Conservation (phyloP, 2,797 vertebrate species). For the Pseudotriccus pelzelni region DNA sequence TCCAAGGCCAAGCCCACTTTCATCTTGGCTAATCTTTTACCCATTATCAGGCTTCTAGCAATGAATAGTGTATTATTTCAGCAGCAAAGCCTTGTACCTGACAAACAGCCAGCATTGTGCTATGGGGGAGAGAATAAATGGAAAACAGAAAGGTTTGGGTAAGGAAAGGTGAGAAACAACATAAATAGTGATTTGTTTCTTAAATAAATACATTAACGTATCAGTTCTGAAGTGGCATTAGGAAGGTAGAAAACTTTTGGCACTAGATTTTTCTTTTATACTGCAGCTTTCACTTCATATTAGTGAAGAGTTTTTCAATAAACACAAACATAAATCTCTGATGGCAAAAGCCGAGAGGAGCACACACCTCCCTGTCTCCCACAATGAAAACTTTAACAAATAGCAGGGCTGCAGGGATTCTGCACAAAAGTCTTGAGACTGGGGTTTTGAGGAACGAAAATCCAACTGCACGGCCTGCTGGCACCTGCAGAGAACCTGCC, state of each 20-base stretch:
- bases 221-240: not conserved
- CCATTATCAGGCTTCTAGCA: not conserved
- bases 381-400: not conserved
- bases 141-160: not conserved
- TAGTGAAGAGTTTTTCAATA: not conserved
- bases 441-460: not conserved
- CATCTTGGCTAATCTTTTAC: not conserved
- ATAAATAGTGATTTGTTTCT: not conserved
- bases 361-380: not conserved
- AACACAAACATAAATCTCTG: not conserved
- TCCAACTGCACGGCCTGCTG: not conserved
- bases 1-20: constrained; percentile 8
- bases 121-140: not conserved
- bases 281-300: not conserved
- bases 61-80: constrained; percentile 33
- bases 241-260: not conserved
- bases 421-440: not conserved
- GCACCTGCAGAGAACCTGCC: not conserved
- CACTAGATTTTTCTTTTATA: not conserved
- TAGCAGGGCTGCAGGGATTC: not conserved
- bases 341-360: not conserved
- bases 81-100: constrained; percentile 1
- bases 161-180: not conserved
- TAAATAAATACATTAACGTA: not conserved
- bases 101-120: not conserved